phyloP scores from a whole-genome alignment of 2,797 vertebrate genomes.

The Orientallactaga sibirica region DNA sequence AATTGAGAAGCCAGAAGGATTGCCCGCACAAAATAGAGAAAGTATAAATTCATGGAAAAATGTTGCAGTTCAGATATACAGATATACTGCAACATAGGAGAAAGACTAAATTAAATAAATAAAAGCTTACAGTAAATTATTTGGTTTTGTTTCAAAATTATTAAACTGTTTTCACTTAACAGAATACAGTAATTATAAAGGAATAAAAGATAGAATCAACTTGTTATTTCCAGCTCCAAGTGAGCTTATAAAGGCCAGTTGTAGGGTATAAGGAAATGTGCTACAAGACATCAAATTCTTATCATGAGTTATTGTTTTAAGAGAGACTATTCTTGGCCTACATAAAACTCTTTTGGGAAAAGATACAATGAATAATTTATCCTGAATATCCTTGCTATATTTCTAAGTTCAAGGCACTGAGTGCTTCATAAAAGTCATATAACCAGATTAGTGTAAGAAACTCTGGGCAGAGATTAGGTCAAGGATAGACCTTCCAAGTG shows the following conservation, averaged over 20 bases:
- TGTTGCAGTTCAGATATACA: neutral
- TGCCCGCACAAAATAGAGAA: neutral
- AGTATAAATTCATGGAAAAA: neutral
- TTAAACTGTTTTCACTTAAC: neutral
- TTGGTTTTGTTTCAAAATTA: slow-evolving; percentile 25
- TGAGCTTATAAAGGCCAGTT: neutral
- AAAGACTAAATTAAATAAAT: neutral
- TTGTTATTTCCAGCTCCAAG: neutral
- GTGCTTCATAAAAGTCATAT: slow-evolving; percentile 51
- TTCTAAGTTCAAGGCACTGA: slow-evolving; percentile 57
- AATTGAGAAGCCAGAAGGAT: neutral
- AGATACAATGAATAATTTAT: slow-evolving; percentile 64
- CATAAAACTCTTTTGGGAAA: slow-evolving; percentile 54
- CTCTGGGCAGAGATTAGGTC: neutral
- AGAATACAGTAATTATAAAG: neutral
- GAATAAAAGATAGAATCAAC: neutral
- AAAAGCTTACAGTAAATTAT: slow-evolving; percentile 22
- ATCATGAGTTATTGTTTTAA: slow-evolving; percentile 52
- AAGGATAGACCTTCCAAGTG: slow-evolving; percentile 5
- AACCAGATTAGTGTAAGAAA: slow-evolving; percentile 48
- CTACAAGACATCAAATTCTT: neutral
- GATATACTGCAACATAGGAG: neutral
- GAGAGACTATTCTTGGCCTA: slow-evolving; percentile 14
- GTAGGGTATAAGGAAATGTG: neutral
- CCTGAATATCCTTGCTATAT: slow-evolving; percentile 47